Conservation (phyloP, 2,888 invertebrate genomes). For the Phortica okadai region DNA sequence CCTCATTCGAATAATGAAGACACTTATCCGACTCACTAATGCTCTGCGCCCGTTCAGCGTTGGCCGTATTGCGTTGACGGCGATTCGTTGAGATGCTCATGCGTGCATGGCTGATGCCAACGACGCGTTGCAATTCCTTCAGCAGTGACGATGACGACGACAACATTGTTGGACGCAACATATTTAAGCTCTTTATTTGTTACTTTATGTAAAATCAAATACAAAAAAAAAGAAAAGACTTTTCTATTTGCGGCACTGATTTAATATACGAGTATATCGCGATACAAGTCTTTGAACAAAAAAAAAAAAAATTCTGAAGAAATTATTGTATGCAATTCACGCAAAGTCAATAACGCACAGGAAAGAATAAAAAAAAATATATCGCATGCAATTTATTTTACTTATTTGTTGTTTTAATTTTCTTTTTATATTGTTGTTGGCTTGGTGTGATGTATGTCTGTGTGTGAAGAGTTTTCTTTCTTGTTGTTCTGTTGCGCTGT, state of each 20-base stretch:
- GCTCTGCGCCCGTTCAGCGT: constrained; percentile 62
- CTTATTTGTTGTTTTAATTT: not conserved
- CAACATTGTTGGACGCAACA: constrained; percentile 57
- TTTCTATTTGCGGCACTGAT: not conserved
- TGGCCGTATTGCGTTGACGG: constrained; percentile 62
- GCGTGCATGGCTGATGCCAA: not conserved
- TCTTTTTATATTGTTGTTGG: not conserved
- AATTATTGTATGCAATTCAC: too few species aligned
- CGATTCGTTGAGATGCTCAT: constrained; percentile 58
- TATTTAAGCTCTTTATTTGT: constrained; percentile 30
- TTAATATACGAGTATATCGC: not conserved
- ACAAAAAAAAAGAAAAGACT: not conserved
- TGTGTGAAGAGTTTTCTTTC: constrained; percentile 12
- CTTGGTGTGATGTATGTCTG: not conserved
- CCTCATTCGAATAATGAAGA: constrained; percentile 63
- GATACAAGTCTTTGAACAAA: not conserved
- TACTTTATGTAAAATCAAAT: not conserved
- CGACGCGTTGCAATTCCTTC: constrained; percentile 49
- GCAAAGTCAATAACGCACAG: too few species aligned
- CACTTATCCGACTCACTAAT: constrained; percentile 67
- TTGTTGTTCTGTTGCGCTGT: constrained; percentile 34
- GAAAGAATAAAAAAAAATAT: not conserved
- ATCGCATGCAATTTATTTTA: not conserved
- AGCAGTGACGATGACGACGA: constrained; percentile 39
- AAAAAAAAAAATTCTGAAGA: not conserved